Evolutionary conservation across 92 coral and sea anemone genomes (phyloP).

Genomic region (Chrysogorgia sp.): DNA sequence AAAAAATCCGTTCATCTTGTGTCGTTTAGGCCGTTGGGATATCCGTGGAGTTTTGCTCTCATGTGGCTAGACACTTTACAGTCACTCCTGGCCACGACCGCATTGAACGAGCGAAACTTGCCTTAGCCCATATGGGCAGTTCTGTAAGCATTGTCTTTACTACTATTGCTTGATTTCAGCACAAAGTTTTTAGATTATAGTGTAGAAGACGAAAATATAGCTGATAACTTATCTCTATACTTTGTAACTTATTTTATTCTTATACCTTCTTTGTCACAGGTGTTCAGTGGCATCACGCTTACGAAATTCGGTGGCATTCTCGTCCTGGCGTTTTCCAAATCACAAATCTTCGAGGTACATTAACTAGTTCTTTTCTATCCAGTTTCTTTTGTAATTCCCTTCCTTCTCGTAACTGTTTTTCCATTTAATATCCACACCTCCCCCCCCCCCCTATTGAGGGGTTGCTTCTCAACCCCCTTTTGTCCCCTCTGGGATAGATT

Average conservation of each 20-base stretch:
- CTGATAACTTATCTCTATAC: no score
- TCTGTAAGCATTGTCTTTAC: conserved; percentile 67
- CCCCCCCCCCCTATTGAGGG: no score
- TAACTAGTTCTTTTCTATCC: background rate
- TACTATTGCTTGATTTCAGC: no score
- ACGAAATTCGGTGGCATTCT: conserved; percentile 95
- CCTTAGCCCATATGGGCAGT: conserved; percentile 92
- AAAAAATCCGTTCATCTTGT: background rate
- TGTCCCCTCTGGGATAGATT: no score
- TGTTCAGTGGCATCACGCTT: conserved; percentile 89
- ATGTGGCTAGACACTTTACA: conserved; percentile 87
- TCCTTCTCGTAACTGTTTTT: no score
- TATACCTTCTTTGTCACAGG: conserved; percentile 51
- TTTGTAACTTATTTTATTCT: background rate
- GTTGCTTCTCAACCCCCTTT: no score
- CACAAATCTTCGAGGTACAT: conserved; percentile 92
- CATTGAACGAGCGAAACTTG: conserved; percentile 76
- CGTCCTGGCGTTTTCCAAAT: conserved; percentile 85
- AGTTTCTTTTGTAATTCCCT: no score
- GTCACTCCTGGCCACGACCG: conserved; percentile 67
- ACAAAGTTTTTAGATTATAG: no score
- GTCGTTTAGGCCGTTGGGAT: conserved; percentile 88
- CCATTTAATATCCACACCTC: no score
- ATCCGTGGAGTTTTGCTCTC: conserved; percentile 97
- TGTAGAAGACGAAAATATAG: background rate